Conservation (phyloP, 2,113 vertebrate species). For the Nettapus auritus region DNA sequence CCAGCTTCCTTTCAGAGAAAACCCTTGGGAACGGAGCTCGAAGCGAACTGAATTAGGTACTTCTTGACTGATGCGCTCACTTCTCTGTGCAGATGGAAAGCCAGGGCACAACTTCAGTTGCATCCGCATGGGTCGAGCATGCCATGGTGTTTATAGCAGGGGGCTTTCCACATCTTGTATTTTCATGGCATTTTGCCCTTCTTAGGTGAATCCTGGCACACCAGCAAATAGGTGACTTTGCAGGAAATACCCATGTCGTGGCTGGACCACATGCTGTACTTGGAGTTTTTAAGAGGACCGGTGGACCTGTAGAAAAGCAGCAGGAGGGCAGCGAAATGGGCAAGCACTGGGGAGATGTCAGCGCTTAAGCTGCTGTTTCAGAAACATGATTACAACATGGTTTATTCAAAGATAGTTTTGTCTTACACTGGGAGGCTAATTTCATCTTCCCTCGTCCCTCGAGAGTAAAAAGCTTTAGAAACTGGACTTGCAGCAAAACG, state of each 20-base stretch:
- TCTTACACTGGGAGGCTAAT: neutral
- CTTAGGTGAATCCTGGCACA: neutral
- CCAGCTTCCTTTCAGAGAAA: neutral
- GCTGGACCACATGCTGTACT: neutral
- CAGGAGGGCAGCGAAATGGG: neutral
- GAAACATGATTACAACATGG: neutral
- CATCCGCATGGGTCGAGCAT: accelerated
- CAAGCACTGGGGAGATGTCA: neutral
- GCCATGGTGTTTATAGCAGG: neutral
- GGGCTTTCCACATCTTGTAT: neutral
- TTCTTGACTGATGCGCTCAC: neutral
- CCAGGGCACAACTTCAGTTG: neutral
- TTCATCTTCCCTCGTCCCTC: neutral
- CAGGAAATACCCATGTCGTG: neutral
- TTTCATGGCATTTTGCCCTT: neutral
- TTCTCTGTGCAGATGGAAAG: neutral
- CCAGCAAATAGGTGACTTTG: neutral
- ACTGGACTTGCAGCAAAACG: neutral
- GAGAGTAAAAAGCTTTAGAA: constrained; percentile 12
- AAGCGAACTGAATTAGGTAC: neutral
- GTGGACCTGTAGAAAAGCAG: neutral
- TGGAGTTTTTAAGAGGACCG: neutral
- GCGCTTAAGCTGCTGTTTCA: neutral
- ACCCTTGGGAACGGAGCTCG: neutral
- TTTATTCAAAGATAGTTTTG: constrained; percentile 35